These are phyloP conservation scores for Philonicus albiceps DNA, from an alignment of 2,888 invertebrate genomes.

Conservation along the genomic window DNA sequence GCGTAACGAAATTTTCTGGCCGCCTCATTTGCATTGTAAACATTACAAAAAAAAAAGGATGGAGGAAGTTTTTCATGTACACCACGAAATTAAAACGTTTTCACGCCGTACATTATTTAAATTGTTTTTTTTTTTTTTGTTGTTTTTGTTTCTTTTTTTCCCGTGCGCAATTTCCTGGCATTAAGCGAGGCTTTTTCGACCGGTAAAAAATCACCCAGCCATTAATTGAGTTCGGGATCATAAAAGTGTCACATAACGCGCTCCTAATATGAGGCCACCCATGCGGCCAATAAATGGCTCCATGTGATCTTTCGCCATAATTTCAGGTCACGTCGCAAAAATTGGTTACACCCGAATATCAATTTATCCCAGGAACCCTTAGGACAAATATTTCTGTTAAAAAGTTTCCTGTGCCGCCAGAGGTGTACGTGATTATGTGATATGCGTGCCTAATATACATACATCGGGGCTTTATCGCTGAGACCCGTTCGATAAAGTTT, in stretches of 20 bases:
- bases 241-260: slow-evolving; percentile 37
- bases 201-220: neutral
- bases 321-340: slow-evolving; percentile 47
- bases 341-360: slow-evolving; percentile 45
- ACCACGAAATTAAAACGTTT: neutral
- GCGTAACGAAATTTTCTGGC: neutral
- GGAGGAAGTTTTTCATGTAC: neutral
- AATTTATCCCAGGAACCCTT: slow-evolving; percentile 38
- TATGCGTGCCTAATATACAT: slow-evolving; percentile 40
- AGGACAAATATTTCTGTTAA: slow-evolving; percentile 36
- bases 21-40: neutral
- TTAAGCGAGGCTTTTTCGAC: neutral
- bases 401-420: slow-evolving; percentile 29
- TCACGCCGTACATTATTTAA: neutral
- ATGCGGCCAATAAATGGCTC: slow-evolving; percentile 32
- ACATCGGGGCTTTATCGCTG: slow-evolving; percentile 24
- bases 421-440: slow-evolving; percentile 41
- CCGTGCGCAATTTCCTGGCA: neutral
- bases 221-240: slow-evolving; percentile 5
- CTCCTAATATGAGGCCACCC: slow-evolving; percentile 3
- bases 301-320: slow-evolving; percentile 42
- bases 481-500: slow-evolving; percentile 26
- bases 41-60: neutral
- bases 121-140: neutral
- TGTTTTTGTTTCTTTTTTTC: neutral